Conservation (phyloP, 2,797 vertebrate genomes). For the Lacerta agilis region DNA sequence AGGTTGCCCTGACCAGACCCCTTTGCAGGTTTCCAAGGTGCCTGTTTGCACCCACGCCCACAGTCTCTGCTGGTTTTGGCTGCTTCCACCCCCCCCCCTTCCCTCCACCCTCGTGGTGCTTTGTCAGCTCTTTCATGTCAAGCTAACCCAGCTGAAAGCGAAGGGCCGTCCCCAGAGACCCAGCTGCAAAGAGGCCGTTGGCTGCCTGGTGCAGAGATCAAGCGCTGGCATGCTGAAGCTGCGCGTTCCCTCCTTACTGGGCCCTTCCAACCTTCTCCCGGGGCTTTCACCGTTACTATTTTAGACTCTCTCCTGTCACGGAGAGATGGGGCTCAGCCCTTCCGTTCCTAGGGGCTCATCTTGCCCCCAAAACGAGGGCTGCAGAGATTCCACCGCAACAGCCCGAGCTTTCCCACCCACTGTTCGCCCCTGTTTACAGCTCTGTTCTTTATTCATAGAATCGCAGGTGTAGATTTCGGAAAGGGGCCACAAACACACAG, state of each 20-base stretch:
- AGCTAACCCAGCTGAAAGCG: constrained; percentile 37
- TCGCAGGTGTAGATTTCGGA: too few relatives aligned
- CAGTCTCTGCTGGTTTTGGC: too few relatives aligned
- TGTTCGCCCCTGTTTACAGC: too few relatives aligned
- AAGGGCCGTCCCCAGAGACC: constrained; percentile 36
- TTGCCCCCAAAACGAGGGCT: background rate
- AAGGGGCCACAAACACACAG: too few relatives aligned
- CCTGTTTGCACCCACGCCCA: too few relatives aligned
- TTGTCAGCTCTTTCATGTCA: constrained; percentile 29
- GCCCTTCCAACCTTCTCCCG: background rate
- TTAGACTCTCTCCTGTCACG: background rate
- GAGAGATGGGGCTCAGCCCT: background rate
- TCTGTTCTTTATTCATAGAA: too few relatives aligned
- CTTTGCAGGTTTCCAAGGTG: too few relatives aligned
- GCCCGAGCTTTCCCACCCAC: background rate
- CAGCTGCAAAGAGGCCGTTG: constrained; percentile 9
- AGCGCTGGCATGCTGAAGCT: accelerated
- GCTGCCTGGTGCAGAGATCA: background rate
- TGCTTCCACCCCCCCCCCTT: background rate
- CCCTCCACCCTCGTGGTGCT: background rate
- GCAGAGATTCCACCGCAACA: too few relatives aligned
- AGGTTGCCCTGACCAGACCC: too few relatives aligned
- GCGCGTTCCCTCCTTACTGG: background rate
- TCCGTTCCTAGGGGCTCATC: background rate
- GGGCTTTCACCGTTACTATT: background rate